phyloP scores from a whole-genome alignment of 2,113 vertebrate species.

The Psilopsiagon aymara region DNA sequence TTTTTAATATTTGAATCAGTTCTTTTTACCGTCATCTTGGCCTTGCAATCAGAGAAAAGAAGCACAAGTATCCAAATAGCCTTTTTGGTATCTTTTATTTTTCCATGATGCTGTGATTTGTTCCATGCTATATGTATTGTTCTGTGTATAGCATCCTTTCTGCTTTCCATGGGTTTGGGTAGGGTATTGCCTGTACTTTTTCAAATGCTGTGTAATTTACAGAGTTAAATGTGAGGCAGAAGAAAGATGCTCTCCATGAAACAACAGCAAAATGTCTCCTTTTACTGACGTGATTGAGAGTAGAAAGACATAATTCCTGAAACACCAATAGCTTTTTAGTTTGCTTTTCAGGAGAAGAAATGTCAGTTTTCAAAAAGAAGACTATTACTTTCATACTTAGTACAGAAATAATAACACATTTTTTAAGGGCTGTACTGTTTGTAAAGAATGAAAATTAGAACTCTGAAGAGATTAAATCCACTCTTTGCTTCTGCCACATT shows the following conservation, averaged over 20 bases:
- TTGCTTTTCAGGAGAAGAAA: background rate
- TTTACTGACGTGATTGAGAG: background rate
- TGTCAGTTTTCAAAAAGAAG: background rate
- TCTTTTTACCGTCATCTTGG: background rate
- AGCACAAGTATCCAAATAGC: background rate
- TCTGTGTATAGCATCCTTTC: background rate
- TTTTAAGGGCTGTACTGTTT: background rate
- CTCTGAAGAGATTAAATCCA: conserved; percentile 5
- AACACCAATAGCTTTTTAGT: background rate
- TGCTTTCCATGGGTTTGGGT: background rate
- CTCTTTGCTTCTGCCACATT: background rate
- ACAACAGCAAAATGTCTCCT: background rate
- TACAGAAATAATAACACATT: background rate
- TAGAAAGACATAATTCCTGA: background rate
- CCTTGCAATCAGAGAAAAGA: background rate
- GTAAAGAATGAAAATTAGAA: background rate
- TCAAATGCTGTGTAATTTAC: background rate
- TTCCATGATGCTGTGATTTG: background rate
- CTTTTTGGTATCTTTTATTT: background rate
- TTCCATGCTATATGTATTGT: background rate
- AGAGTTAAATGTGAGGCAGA: background rate
- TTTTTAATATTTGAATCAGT: background rate
- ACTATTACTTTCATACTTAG: background rate
- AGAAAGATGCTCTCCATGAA: background rate
- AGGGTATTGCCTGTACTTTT: background rate